A percentile compares a stretch with the other conserved stretches of the same genome.
phyloP scores from a whole-genome alignment of 2,797 vertebrate genomes.

The Chloroceryle inda region DNA sequence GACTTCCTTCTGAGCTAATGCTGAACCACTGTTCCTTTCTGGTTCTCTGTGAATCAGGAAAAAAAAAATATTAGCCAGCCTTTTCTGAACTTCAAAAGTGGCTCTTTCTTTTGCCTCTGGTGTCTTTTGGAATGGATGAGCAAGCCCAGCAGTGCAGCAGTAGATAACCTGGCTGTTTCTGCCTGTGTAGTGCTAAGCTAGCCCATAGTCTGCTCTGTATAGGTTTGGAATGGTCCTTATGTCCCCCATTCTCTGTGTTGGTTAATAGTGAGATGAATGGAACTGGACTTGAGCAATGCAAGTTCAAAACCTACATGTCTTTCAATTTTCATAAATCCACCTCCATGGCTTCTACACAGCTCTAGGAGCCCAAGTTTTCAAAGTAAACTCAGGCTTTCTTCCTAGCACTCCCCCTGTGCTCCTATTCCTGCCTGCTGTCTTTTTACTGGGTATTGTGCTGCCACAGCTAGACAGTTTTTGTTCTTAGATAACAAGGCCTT shows the following conservation, averaged over 20 bases:
- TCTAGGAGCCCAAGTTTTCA: neutral
- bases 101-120: neutral
- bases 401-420: neutral
- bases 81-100: neutral
- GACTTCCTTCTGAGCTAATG: neutral
- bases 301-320: neutral
- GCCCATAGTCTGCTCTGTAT: fast-evolving
- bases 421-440: neutral
- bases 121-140: neutral
- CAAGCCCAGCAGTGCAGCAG: neutral
- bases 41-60: neutral
- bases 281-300: neutral
- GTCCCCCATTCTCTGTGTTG: neutral
- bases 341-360: neutral
- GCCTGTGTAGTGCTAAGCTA: neutral
- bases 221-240: neutral
- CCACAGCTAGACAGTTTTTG: neutral
- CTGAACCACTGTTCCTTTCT: neutral
- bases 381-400: neutral
- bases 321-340: neutral
- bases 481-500: neutral
- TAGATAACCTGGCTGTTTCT: neutral
- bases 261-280: neutral
- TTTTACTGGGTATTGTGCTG: neutral
- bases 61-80: neutral